Base-by-base conservation (phyloP, 1,140 invertebrate genomes). In the Epicauta chinensis region DNA sequence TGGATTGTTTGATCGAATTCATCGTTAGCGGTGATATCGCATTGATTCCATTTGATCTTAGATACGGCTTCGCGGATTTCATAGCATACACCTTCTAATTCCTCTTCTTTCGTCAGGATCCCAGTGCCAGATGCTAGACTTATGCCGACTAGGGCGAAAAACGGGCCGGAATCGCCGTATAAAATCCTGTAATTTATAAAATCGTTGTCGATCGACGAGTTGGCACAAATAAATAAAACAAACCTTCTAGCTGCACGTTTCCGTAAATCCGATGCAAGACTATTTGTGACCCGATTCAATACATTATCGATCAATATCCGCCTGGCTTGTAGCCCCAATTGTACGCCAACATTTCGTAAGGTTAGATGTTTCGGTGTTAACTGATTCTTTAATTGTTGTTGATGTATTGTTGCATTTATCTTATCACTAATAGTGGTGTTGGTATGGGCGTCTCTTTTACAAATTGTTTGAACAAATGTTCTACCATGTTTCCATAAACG, bases 91-190 rank as follows among this genome's bases (percentile, higher is more conserved):
- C 81, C 81, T 70, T 90, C 87, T 3, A 88, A 63, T 72, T 90
- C 83, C 66, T 89, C 84, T 53, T 89, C 82, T 61, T 86, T 85
- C 2, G 84, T 88, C n/a, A 90, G 67, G 39, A 89, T 78, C 3
- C 85, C 84, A 37, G 78, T 77, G 1, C 84, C 86, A 16, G 84
- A 82, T 4, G 85, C 85, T 44, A 89, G 66, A 36, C 82, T 84
- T 1, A 89, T 77, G 9, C 87, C 87, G 32, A 89, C 81, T 2
- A 89, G 65, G 14, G 85, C 83, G 62, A 90, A 84, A 56, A 87
- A 84, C 1, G 86, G 85, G 5, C 76, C 77, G 0, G 84, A 82
- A 65, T 86, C 81, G 0, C 84, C 83, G 66, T 77, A 84, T 10
- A 87, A 74, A 1, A 86, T 70, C 56, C 75, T 75, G 50, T 23